Percentiles rank a stretch among this genome's conserved stretches.
Evolutionary conservation across 2,797 vertebrate genomes (phyloP).

Genomic region (Amazona finschi): DNA sequence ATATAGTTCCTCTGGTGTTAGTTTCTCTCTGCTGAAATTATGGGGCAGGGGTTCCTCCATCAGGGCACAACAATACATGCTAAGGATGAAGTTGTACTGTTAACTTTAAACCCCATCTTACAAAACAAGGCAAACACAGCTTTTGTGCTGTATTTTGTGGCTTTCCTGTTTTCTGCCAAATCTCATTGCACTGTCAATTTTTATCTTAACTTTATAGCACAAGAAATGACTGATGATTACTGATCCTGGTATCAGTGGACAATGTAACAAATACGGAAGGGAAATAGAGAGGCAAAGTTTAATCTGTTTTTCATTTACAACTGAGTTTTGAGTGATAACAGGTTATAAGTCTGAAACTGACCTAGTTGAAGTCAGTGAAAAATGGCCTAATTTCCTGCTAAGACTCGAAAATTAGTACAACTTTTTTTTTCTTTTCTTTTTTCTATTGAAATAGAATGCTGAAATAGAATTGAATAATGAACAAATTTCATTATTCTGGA

Average conservation of each 20-base stretch:
- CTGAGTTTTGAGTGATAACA: background rate
- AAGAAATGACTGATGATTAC: background rate
- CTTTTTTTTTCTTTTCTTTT: background rate
- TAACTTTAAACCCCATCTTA: background rate
- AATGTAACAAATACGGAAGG: background rate
- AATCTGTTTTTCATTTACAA: background rate
- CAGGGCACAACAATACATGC: accelerated
- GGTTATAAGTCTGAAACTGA: background rate
- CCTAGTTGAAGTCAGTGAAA: background rate
- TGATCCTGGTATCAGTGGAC: background rate
- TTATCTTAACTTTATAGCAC: background rate
- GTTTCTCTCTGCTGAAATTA: background rate
- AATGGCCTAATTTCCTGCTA: background rate
- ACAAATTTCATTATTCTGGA: background rate
- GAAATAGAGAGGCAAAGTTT: background rate
- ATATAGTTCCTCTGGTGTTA: background rate
- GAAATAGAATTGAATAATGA: background rate
- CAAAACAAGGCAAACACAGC: background rate
- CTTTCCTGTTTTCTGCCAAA: background rate
- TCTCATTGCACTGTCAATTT: background rate
- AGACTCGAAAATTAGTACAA: background rate
- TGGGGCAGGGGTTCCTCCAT: background rate
- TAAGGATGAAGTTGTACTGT: background rate
- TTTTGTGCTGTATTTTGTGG: background rate
- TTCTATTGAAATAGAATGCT: background rate